phyloP scores from a whole-genome alignment of 2,888 invertebrate genomes.

The Acrobasis suavella region DNA sequence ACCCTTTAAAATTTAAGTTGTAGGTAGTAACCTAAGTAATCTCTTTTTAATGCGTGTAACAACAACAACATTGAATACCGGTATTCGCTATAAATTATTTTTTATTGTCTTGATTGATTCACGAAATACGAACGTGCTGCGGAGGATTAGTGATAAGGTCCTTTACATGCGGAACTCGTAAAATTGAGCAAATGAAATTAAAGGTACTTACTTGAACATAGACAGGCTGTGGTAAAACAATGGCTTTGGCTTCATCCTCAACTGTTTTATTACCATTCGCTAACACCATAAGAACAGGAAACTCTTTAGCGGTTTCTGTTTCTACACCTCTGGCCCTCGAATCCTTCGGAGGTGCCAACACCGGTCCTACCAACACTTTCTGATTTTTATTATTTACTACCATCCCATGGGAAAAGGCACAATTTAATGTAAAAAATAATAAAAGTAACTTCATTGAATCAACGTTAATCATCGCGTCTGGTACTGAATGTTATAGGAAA shows the following conservation, averaged over 20 bases:
- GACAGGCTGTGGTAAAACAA: conserved; percentile 46
- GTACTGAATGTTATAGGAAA: conserved; percentile 49
- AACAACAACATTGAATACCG: no score
- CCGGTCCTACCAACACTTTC: conserved; percentile 53
- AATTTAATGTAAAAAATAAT: conserved; percentile 23
- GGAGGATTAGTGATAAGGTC: no score
- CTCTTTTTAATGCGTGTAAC: no score
- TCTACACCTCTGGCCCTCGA: conserved; percentile 40
- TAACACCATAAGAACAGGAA: conserved; percentile 58
- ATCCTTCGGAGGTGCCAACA: conserved; percentile 53
- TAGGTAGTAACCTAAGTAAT: no score
- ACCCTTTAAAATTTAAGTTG: no score
- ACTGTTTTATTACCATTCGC: conserved; percentile 39
- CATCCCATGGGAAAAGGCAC: conserved; percentile 26
- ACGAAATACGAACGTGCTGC: no score
- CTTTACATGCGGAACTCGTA: no score
- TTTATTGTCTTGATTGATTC: no score
- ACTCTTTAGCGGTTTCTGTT: conserved; percentile 66
- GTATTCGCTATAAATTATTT: no score
- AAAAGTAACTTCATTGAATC: conserved; percentile 26
- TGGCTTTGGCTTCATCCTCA: conserved; percentile 28
- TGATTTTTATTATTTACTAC: conserved; percentile 33
- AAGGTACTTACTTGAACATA: conserved; percentile 63
- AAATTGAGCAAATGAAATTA: background rate
- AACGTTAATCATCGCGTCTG: conserved; percentile 51